phyloP scores from a whole-genome alignment of 53 echinoderm and acorn worm genomes.

The Holothuria leucospilota region DNA sequence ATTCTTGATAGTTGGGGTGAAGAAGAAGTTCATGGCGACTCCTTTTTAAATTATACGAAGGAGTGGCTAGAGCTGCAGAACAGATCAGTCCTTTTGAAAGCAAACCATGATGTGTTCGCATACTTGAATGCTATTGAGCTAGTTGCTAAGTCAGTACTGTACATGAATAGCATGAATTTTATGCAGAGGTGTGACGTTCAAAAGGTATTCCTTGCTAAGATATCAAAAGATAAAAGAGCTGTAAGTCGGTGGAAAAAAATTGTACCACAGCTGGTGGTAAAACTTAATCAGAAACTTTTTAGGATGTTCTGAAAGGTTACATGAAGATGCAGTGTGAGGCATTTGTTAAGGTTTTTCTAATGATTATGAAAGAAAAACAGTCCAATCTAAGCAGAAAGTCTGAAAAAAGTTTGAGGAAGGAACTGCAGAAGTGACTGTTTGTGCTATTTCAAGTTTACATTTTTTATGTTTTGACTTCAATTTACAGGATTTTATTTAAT shows the following conservation, averaged over 20 bases:
- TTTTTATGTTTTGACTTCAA: no score
- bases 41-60: constrained; percentile 11
- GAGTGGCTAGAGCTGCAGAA: constrained; percentile 9
- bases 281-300: constrained; percentile 2
- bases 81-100: no score
- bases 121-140: neutral
- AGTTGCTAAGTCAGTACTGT: neutral
- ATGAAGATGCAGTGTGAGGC: constrained; percentile 23
- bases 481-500: no score
- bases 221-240: no score
- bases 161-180: neutral
- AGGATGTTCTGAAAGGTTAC: neutral
- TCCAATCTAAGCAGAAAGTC: neutral
- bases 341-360: constrained; percentile 12
- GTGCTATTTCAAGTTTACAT: neutral
- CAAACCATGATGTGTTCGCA: neutral
- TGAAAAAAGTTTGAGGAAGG: constrained; percentile 21
- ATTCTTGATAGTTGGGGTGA: constrained; percentile 1
- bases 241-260: no score
- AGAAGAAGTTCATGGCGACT: constrained; percentile 1
- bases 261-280: neutral
- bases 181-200: neutral
- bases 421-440: constrained; percentile 20
- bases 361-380: neutral
- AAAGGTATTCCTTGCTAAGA: neutral